phyloP scores from a whole-genome alignment of 1,140 invertebrate species.

The Magallana ariakensis region DNA sequence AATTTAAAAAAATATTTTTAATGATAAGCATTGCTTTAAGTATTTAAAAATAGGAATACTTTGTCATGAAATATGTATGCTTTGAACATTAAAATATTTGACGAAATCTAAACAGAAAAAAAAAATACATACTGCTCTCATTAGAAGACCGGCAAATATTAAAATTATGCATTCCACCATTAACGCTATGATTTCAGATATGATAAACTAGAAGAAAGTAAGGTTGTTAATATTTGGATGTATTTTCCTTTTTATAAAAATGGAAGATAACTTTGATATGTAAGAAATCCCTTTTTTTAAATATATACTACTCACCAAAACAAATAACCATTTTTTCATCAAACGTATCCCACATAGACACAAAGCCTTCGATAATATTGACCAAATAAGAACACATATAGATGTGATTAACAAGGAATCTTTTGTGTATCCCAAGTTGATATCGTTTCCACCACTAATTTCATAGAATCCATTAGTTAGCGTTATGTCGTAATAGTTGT shows the following conservation, averaged over 20 bases:
- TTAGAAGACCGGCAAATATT: neutral
- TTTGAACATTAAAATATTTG: neutral
- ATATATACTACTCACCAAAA: neutral
- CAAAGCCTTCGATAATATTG: neutral
- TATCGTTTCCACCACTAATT: neutral
- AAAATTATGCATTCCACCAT: neutral
- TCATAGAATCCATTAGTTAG: neutral
- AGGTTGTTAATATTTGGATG: neutral
- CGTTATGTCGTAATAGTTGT: conserved; percentile 7
- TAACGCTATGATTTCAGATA: neutral
- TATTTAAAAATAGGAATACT: neutral
- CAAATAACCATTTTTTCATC: neutral
- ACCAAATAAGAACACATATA: neutral
- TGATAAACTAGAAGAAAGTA: neutral
- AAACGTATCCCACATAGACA: neutral
- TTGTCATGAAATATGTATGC: neutral
- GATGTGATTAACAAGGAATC: neutral
- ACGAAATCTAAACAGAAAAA: neutral
- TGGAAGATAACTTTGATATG: neutral
- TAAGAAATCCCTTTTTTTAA: neutral
- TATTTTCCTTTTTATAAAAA: neutral
- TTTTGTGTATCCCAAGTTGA: neutral
- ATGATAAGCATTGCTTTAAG: neutral
- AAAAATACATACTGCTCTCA: neutral
- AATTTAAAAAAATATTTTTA: neutral